Base-by-base conservation (phyloP, 2,888 invertebrate genomes). In the Cheilosia urbana region DNA sequence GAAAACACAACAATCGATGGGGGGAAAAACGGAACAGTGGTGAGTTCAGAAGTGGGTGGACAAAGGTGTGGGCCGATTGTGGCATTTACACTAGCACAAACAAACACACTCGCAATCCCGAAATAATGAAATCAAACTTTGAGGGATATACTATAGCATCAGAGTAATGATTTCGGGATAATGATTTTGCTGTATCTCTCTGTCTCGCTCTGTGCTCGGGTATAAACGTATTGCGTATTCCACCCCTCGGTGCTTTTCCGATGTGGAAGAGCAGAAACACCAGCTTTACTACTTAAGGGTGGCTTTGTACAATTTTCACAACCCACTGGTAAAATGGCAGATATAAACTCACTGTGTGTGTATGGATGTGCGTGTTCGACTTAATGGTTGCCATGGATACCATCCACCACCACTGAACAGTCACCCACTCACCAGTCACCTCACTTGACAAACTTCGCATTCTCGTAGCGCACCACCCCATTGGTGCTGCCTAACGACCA, bases 381-480 rank as follows among this genome's bases (percentile, higher is more conserved):
- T 80, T 76, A 80, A 85, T 76, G 55, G 84, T 85, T 85, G 65
- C 71, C 85, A 81, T 85, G 85, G 85, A 81, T 81, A 81, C 81
- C 72, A 81, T 30, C 81, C 81, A 85, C 76, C 80, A 77, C 71
- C 75, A 57, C 80, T 80, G 71, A 37, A 57, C 66, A 81, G 60
- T 81, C 72, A 72, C 60, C 84, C 80, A 81, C 58, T 62, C 66
- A 40, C 51, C 62, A 66, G 53, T 24, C 49, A 30, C 27, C 69
- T 62, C 69, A 69, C 68, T 84, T 68, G 73, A 69, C 65, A 75
- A 65, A 63, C 40, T 45, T 66, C 78, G 6, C 27, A 47, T 49
- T 45, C 78, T 57, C 42, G n/a, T 37, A 27, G 27, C 27, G 19
- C 30, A 57, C 77, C 66, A 47, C 72, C 78, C 69, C 45, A 49